A percentile compares a stretch with the other conserved stretches of the same genome.
Conservation (phyloP, 1,140 invertebrate genomes). For the Pseudomyrmex dendroicus region DNA sequence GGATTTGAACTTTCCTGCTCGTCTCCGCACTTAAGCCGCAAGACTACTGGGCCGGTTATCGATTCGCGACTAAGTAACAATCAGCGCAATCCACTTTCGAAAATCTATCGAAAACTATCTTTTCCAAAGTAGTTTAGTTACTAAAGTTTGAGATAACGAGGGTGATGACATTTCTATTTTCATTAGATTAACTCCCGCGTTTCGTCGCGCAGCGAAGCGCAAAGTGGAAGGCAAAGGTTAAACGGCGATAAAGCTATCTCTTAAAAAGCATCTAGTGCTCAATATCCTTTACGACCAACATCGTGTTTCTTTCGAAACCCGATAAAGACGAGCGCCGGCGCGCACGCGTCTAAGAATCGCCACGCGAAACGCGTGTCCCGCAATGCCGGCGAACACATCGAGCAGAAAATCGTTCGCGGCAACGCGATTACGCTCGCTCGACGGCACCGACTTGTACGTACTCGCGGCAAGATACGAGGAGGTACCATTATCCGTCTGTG, state of each 20-base stretch:
- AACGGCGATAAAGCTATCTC: constrained; percentile 48
- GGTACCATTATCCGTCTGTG: constrained; percentile 69
- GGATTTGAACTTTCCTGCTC: too few relatives aligned
- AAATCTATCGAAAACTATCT: not conserved
- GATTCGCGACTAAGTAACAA: too few relatives aligned
- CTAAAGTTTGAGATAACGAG: not conserved
- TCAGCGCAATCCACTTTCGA: too few relatives aligned
- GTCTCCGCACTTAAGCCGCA: too few relatives aligned
- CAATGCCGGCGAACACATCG: constrained; percentile 38
- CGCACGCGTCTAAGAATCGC: constrained; percentile 21
- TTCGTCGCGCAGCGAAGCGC: not conserved
- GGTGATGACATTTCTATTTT: constrained; percentile 11
- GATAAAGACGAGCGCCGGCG: constrained; percentile 67
- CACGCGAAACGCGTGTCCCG: constrained; percentile 67
- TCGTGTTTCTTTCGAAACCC: constrained; percentile 58
- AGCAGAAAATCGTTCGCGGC: constrained; percentile 71
- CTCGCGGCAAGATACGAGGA: constrained; percentile 68
- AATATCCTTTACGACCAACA: constrained; percentile 57
- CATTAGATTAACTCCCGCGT: constrained; percentile 19
- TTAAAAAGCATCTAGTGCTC: constrained; percentile 51
- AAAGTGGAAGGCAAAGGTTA: constrained; percentile 23
- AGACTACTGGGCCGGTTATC: too few relatives aligned
- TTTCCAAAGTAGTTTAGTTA: not conserved
- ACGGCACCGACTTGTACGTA: constrained; percentile 60
- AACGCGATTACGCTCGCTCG: constrained; percentile 65